Evolutionary conservation across 2,888 invertebrate genomes (phyloP), one percentile per base, ranked within the genome.

Genomic region (Eilema sororculum): DNA sequence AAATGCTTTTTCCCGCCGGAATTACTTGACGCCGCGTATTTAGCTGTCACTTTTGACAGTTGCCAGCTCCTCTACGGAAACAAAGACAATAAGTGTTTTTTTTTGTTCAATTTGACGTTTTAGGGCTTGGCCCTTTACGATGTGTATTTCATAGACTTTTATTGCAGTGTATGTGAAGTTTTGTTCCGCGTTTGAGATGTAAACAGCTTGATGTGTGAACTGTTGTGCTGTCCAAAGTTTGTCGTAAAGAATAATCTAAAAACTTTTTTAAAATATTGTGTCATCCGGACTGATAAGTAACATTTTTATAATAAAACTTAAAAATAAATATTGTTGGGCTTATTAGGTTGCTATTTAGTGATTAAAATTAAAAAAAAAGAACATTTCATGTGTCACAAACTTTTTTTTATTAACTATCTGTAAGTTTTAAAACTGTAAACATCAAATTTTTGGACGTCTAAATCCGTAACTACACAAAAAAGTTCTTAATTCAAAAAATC

Each of bases 1-100:
- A 86, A 86, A 93, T 92, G 93, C 74, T 73, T 73, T 88, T 85
- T 80, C 83, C 86, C 84, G 84, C 86, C 82, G 92, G 90, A 78
- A 88, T 92, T 69, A 83, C 80, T 37, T 82, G 73, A 79, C 75
- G 78, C 70, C 83, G 80, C 86, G 84, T 86, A 68, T 71, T 73
- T 64, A 41, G 68, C 81, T 83, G 87, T 85, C 87, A 87, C 72
- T 67, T 28, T 62, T 81, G 80, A 81, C 80, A 78, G 69, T 68
- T 4, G 72, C 80, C 79, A 71, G 73, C 67, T 76, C 73, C 76
- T 76, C 72, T 65, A 68, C 74, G 37, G 65, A 73, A 66, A 65
- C 78, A 80, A 25, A 73, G 71, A 79, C 76, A 76, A 82, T 71
- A 65, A 69, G 69, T 76, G 62, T 28, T 56, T 30, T 46, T 65